A percentile compares a stretch with the other conserved stretches of the same genome.
Conservation (phyloP, 2,113 vertebrate species). For the Alethe castanea region DNA sequence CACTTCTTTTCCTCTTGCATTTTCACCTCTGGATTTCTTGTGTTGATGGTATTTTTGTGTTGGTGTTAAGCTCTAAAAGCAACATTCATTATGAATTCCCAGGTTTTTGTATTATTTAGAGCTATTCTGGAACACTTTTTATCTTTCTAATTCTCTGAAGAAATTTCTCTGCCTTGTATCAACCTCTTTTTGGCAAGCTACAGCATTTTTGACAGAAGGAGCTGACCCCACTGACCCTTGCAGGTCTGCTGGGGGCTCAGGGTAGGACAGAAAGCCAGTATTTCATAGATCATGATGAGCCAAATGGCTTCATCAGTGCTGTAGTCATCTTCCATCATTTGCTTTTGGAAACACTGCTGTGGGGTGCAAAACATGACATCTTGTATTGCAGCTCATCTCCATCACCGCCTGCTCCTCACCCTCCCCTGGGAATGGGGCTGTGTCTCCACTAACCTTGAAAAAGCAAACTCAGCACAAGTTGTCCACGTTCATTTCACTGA, state of each 20-base stretch:
- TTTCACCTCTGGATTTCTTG: background rate
- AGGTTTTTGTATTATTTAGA: background rate
- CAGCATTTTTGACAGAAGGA: background rate
- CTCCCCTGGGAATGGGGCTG: background rate
- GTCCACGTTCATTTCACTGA: background rate
- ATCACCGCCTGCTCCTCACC: background rate
- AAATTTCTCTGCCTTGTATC: background rate
- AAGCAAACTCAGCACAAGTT: background rate
- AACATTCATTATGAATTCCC: background rate
- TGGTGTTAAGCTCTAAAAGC: background rate
- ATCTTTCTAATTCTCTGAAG: background rate
- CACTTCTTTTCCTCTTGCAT: background rate
- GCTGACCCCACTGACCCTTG: constrained; percentile 1
- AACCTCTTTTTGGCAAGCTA: background rate
- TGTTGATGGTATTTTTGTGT: background rate
- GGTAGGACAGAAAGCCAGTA: background rate
- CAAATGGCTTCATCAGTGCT: constrained; percentile 6
- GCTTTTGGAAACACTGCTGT: background rate
- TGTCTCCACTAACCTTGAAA: background rate
- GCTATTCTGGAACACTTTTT: background rate
- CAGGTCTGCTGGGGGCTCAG: background rate
- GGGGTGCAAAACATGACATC: background rate
- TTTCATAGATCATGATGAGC: background rate
- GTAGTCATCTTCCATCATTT: background rate
- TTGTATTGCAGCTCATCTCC: background rate